phyloP scores from a whole-genome alignment of 2,113 vertebrate genomes.

The Chloebia gouldiae region DNA sequence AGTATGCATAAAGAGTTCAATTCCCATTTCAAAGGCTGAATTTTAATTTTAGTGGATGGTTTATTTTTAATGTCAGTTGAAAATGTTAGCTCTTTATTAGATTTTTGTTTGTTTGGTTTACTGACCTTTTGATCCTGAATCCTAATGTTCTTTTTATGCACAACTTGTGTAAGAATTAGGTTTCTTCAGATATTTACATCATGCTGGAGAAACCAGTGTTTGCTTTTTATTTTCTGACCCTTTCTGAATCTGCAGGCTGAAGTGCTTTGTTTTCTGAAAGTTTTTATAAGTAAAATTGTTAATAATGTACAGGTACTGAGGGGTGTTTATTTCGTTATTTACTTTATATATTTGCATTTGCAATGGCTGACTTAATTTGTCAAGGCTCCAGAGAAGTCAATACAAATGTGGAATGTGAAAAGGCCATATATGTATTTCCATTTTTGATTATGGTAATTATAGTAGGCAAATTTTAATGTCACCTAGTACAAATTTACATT shows the following conservation, averaged over 20 bases:
- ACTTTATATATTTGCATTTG: background rate
- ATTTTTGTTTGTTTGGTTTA: constrained; percentile 9
- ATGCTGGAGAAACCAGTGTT: background rate
- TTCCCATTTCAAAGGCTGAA: constrained; percentile 35
- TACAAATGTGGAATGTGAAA: background rate
- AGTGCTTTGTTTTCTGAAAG: background rate
- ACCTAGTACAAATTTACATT: background rate
- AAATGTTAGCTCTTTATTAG: constrained; percentile 17
- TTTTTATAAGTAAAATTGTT: background rate
- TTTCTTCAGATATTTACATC: background rate
- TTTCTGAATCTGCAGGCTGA: background rate
- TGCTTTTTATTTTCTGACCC: background rate
- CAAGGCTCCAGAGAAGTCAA: background rate
- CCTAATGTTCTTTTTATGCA: background rate
- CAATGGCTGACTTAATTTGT: background rate
- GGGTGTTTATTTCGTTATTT: background rate
- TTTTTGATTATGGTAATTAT: background rate
- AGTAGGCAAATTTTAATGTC: background rate
- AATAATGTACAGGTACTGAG: background rate
- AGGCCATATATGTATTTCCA: background rate
- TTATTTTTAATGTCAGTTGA: constrained; percentile 35
- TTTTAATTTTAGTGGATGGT: constrained; percentile 32
- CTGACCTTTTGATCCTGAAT: background rate
- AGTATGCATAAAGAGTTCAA: constrained; percentile 1
- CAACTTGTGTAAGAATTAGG: background rate